Percentiles rank a stretch among this genome's conserved stretches.
phyloP scores from a whole-genome alignment of 2,888 invertebrate genomes.

The Azorinus chamasolen region DNA sequence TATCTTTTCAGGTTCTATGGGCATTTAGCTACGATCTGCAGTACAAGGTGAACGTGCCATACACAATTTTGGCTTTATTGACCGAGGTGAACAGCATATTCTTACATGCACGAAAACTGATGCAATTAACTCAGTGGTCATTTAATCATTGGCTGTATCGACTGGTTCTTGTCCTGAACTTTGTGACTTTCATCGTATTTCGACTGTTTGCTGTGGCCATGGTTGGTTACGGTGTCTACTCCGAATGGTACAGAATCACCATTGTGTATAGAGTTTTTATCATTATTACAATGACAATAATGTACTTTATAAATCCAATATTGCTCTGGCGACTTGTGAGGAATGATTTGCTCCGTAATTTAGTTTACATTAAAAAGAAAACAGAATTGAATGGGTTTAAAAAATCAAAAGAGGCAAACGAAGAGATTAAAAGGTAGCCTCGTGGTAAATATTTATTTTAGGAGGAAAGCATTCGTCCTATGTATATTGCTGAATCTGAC shows the following conservation, averaged over 20 bases:
- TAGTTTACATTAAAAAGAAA: not conserved
- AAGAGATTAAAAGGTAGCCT: too few species aligned
- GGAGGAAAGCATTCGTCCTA: too few species aligned
- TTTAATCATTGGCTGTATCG: slow-evolving; percentile 72
- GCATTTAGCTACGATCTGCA: slow-evolving; percentile 76
- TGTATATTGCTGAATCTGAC: too few species aligned
- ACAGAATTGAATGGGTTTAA: too few species aligned
- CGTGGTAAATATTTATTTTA: too few species aligned
- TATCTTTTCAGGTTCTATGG: slow-evolving; percentile 68
- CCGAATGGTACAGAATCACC: slow-evolving; percentile 60
- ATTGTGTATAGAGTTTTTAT: slow-evolving; percentile 57
- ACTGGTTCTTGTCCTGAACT: slow-evolving; percentile 65
- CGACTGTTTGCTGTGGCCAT: slow-evolving; percentile 65
- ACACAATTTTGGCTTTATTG: slow-evolving; percentile 74
- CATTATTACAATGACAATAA: slow-evolving; percentile 63
- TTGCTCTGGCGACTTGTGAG: slow-evolving; percentile 78
- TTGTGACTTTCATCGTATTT: slow-evolving; percentile 75
- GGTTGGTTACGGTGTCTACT: slow-evolving; percentile 60
- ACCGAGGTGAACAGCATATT: slow-evolving; percentile 81
- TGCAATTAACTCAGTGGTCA: slow-evolving; percentile 72
- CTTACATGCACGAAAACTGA: slow-evolving; percentile 79
- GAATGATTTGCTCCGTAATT: slow-evolving; percentile 71
- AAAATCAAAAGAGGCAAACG: too few species aligned
- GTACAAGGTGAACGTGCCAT: slow-evolving; percentile 70
- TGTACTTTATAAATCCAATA: slow-evolving; percentile 73